These are phyloP conservation scores for Lichenostomus cassidix DNA, from an alignment of 2,113 vertebrate species.

Conservation along the genomic window DNA sequence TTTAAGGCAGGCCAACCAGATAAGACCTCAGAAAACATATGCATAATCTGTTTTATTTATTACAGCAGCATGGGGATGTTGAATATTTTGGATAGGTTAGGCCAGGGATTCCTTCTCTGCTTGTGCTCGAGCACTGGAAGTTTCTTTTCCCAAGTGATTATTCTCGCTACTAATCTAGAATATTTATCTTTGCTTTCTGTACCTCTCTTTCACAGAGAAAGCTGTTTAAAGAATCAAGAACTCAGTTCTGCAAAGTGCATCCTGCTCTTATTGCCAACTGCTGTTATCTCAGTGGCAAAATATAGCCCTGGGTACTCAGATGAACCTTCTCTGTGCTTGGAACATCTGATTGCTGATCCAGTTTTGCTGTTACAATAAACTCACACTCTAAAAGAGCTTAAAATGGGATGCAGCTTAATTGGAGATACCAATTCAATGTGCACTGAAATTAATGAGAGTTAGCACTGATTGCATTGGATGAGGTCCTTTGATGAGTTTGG, in stretches of 20 bases:
- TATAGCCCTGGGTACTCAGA: not conserved
- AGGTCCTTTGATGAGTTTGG: not conserved
- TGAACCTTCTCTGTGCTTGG: not conserved
- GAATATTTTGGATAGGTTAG: not conserved
- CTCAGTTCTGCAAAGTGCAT: not conserved
- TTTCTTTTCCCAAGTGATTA: not conserved
- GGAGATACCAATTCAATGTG: accelerated
- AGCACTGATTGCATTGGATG: not conserved
- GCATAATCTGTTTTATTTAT: not conserved
- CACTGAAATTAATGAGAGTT: not conserved
- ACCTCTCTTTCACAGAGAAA: not conserved
- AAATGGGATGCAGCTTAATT: not conserved
- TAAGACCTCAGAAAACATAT: not conserved
- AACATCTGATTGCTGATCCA: not conserved
- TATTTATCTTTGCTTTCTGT: not conserved
- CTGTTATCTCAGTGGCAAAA: not conserved
- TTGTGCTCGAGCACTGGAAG: not conserved
- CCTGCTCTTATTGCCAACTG: not conserved
- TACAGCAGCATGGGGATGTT: not conserved
- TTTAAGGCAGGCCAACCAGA: not conserved
- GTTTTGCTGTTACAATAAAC: not conserved
- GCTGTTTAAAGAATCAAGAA: not conserved
- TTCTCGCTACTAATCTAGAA: not conserved
- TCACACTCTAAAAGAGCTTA: not conserved
- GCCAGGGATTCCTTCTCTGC: not conserved